phyloP scores from a whole-genome alignment of 2,797 vertebrate genomes.

The Bovichtus diacanthus region DNA sequence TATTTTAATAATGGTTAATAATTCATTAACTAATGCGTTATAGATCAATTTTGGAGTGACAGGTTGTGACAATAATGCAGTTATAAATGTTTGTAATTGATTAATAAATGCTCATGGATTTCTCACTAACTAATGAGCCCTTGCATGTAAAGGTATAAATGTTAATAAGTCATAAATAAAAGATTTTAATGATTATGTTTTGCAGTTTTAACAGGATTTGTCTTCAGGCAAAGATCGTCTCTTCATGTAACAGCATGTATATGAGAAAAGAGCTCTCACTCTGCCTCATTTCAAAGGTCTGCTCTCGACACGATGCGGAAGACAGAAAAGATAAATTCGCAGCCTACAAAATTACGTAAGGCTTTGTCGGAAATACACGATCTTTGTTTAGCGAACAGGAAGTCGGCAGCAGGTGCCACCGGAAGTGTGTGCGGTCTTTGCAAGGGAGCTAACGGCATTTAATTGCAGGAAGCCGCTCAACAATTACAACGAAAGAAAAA shows the following conservation, averaged over 20 bases:
- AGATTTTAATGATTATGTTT: neutral
- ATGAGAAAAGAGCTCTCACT: slow-evolving; percentile 16
- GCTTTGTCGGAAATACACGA: neutral
- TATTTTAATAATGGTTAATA: neutral
- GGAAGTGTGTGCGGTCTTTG: slow-evolving; percentile 59
- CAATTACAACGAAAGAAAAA: neutral
- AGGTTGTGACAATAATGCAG: neutral
- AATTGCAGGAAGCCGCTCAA: neutral
- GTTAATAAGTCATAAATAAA: neutral
- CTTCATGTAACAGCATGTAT: fast-evolving
- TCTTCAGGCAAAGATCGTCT: slow-evolving; percentile 37
- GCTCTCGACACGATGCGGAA: neutral
- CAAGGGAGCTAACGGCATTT: slow-evolving; percentile 46
- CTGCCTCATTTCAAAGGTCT: fast-evolving
- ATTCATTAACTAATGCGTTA: neutral
- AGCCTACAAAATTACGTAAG: neutral
- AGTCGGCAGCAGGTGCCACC: slow-evolving; percentile 60
- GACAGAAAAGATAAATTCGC: neutral
- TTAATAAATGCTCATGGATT: neutral
- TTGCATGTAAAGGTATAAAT: neutral
- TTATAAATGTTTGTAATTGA: neutral
- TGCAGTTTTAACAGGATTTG: no score
- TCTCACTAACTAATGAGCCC: neutral
- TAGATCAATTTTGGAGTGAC: neutral
- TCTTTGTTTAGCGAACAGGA: slow-evolving; percentile 62